A percentile compares a stretch with the other conserved stretches of the same genome.
Evolutionary conservation across 2,797 vertebrate species (phyloP).

Genomic region (Spatula versicolor): DNA sequence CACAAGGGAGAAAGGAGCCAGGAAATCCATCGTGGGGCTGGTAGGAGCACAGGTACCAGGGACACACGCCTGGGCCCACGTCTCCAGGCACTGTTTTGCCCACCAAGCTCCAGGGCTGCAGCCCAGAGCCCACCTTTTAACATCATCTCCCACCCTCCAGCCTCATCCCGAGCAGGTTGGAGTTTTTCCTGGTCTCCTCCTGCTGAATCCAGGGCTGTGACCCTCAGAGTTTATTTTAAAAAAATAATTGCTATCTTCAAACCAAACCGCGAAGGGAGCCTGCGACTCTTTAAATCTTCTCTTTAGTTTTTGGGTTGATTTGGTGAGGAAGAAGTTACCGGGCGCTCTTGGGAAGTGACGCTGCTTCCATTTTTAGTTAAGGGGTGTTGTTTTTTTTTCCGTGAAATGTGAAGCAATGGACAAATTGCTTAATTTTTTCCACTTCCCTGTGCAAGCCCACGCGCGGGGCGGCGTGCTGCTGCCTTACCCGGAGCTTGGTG

Average conservation of each 20-base stretch:
- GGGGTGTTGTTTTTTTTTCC: background rate
- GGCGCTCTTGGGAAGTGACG: background rate
- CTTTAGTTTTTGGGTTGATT: background rate
- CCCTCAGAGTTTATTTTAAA: background rate
- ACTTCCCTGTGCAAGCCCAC: too few species aligned
- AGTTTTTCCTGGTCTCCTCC: background rate
- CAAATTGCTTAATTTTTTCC: background rate
- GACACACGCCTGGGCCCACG: too few species aligned
- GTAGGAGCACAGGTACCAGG: background rate
- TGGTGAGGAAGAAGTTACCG: background rate
- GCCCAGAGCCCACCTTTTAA: accelerated
- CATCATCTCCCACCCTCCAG: background rate
- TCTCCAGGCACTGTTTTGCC: too few species aligned
- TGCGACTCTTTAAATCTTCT: background rate
- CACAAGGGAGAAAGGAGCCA: background rate
- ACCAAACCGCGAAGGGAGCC: background rate
- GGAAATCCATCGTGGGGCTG: background rate
- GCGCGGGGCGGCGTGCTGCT: background rate
- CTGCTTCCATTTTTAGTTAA: background rate
- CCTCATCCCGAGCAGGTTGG: too few species aligned
- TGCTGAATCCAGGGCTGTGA: background rate
- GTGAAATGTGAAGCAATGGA: background rate
- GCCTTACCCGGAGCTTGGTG: background rate
- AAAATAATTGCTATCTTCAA: background rate
- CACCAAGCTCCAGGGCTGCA: too few species aligned